Evolutionary conservation across 2,888 invertebrate genomes (phyloP).

Genomic region (Sarcophaga rosellei): DNA sequence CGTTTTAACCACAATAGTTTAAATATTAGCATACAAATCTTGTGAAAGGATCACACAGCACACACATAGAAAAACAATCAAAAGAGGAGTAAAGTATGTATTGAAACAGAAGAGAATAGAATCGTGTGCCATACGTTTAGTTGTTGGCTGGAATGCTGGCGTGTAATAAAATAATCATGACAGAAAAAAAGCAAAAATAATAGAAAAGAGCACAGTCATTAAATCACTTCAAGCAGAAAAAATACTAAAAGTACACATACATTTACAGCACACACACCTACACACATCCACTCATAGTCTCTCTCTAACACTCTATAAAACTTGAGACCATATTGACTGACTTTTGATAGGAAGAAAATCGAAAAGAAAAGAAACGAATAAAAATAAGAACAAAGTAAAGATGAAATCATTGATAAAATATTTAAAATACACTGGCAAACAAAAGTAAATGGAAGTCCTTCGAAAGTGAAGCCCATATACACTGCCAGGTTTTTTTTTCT

Average conservation of each 20-base stretch:
- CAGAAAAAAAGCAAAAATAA: neutral
- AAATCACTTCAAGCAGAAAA: conserved; percentile 69
- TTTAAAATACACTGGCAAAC: neutral
- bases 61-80: neutral
- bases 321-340: conserved; percentile 66
- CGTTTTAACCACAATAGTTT: conserved; percentile 65
- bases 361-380: conserved; percentile 30
- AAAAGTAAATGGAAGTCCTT: neutral
- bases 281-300: neutral
- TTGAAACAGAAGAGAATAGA: neutral
- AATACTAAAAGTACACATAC: conserved; percentile 63
- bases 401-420: conserved; percentile 52
- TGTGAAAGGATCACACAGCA: conserved; percentile 47
- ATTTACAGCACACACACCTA: conserved; percentile 15
- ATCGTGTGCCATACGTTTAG: neutral
- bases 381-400: conserved; percentile 6
- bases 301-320: conserved; percentile 31
- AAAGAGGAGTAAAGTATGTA: conserved; percentile 30
- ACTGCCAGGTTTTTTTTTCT: too few species aligned
- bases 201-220: conserved; percentile 65
- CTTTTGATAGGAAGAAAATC: conserved; percentile 52
- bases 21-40: conserved; percentile 68
- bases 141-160: neutral
- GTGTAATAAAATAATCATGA: neutral
- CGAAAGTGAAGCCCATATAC: too few species aligned